Conservation (phyloP, 2,797 vertebrate genomes). For the Austrolebias charrua region DNA sequence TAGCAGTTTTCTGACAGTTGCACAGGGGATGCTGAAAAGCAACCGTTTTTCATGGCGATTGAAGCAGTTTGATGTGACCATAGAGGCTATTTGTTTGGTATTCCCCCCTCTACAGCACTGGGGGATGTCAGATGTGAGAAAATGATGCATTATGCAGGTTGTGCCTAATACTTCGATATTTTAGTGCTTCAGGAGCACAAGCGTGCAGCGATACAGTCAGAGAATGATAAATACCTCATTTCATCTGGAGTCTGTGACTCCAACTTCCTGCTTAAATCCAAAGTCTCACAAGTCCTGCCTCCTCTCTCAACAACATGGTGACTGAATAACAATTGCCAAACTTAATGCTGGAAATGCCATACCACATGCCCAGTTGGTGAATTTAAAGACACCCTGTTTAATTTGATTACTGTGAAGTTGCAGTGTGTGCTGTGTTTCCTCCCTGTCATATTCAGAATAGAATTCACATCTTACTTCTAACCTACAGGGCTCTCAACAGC, state of each 20-base stretch:
- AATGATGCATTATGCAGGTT: slow-evolving; percentile 27
- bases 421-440: slow-evolving; percentile 19
- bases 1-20: slow-evolving; percentile 59
- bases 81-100: slow-evolving; percentile 55
- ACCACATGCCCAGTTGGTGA: slow-evolving; percentile 18
- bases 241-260: slow-evolving; percentile 24
- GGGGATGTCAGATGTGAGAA: slow-evolving; percentile 43
- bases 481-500: too few relatives aligned
- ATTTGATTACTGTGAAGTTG: slow-evolving; percentile 3
- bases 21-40: slow-evolving; percentile 49
- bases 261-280: slow-evolving; percentile 20
- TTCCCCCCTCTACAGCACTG: slow-evolving; percentile 34
- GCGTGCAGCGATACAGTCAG: slow-evolving; percentile 31
- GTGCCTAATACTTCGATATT: slow-evolving; percentile 47
- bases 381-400: slow-evolving; percentile 11
- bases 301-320: slow-evolving; percentile 36
- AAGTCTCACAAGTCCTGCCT: slow-evolving; percentile 25
- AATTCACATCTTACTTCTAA: too few relatives aligned
- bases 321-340: slow-evolving; percentile 53
- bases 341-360: slow-evolving; percentile 34
- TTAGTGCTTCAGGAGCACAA: slow-evolving; percentile 43
- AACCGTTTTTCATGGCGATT: slow-evolving; percentile 51
- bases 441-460: too few relatives aligned
- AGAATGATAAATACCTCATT: slow-evolving; percentile 56
- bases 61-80: slow-evolving; percentile 68